These are phyloP conservation scores for Plectrocnemia conspersa DNA, from an alignment of 1,140 invertebrate species.

Conservation along the genomic window DNA sequence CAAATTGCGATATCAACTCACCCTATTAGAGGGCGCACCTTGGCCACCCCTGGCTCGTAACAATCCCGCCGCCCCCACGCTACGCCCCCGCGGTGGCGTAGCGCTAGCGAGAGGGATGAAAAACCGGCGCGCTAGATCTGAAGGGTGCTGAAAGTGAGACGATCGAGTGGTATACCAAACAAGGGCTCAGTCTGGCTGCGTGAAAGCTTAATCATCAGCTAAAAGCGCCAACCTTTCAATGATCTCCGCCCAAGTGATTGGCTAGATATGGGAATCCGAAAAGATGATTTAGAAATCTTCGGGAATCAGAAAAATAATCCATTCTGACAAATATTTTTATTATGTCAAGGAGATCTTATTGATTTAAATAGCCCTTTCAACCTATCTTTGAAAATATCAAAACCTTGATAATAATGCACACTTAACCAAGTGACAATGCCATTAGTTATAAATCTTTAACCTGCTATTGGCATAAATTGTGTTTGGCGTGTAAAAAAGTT, in stretches of 20 bases:
- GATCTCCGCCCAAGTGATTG: not conserved
- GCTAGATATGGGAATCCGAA: not conserved
- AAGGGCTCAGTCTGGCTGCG: conserved; percentile 13
- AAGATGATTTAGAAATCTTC: not conserved
- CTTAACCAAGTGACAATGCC: no score
- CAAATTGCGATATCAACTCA: no score
- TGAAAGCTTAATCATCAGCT: conserved; percentile 24
- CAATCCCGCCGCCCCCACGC: not conserved
- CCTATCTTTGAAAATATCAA: not conserved
- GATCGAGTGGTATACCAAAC: conserved; percentile 16
- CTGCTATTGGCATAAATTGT: no score
- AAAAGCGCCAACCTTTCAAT: conserved; percentile 10
- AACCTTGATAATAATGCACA: no score
- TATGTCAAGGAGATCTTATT: not conserved
- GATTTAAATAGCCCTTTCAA: not conserved
- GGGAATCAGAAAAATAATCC: not conserved
- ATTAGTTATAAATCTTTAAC: no score
- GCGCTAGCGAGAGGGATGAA: not conserved
- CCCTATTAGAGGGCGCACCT: no score
- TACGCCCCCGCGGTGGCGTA: not conserved
- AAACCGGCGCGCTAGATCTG: not conserved
- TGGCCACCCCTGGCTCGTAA: conserved; percentile 3
- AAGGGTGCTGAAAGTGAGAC: not conserved
- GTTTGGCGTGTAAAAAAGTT: no score
- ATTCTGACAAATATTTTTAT: not conserved